A percentile compares a stretch with the other conserved stretches of the same genome.
These are phyloP conservation scores for Rhamphomyia laevipes DNA, from an alignment of 2,888 invertebrate species.

Conservation along the genomic window DNA sequence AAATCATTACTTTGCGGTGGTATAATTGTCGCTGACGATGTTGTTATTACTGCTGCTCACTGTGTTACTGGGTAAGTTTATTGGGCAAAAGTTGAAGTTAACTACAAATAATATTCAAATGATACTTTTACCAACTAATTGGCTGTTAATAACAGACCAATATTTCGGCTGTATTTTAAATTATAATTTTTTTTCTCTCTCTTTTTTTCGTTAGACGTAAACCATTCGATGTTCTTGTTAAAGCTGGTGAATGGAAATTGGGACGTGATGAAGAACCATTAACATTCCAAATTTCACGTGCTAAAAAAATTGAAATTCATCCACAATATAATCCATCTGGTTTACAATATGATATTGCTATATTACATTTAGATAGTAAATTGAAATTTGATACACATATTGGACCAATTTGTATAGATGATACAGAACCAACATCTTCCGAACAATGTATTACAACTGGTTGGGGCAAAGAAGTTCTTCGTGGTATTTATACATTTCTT, in stretches of 20 bases:
- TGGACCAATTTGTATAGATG: constrained; percentile 60
- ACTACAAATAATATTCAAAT: not conserved
- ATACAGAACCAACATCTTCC: constrained; percentile 41
- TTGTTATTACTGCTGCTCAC: constrained; percentile 66
- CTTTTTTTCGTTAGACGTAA: constrained; percentile 39
- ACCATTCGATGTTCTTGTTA: constrained; percentile 57
- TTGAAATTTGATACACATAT: constrained; percentile 56
- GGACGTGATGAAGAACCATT: constrained; percentile 70
- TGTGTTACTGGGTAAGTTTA: constrained; percentile 59
- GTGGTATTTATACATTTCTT: constrained; percentile 58
- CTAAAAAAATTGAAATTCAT: constrained; percentile 55
- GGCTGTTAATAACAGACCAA: not conserved
- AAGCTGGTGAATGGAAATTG: constrained; percentile 75
- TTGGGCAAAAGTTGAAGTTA: not conserved
- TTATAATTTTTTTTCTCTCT: not conserved
- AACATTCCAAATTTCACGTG: constrained; percentile 65
- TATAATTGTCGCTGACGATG: constrained; percentile 60
- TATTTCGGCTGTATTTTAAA: not conserved
- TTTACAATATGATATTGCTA: constrained; percentile 56
- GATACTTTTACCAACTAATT: not conserved
- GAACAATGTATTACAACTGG: constrained; percentile 66
- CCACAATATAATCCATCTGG: constrained; percentile 53
- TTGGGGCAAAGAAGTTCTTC: constrained; percentile 69
- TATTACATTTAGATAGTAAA: constrained; percentile 54
- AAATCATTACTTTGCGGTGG: constrained; percentile 67